Percentiles rank a stretch among this genome's conserved stretches.
Conservation (phyloP, 2,888 invertebrate species). For the Arge pagana region DNA sequence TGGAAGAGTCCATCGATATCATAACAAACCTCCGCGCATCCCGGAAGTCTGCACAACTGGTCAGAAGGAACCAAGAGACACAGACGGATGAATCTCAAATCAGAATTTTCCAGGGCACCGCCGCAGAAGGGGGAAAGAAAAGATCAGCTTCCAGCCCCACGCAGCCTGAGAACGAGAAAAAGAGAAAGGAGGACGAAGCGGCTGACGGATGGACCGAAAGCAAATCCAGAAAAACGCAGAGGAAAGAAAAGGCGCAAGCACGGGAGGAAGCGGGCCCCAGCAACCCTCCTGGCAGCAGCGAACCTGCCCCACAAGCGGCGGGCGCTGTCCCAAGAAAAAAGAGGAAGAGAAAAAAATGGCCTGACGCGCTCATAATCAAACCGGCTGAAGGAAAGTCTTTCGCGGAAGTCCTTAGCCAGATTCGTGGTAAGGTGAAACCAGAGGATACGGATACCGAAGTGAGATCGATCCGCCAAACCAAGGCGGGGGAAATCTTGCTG, state of each 20-base stretch:
- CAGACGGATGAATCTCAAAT: neutral
- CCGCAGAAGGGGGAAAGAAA: neutral
- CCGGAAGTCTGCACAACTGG: neutral
- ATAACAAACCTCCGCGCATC: neutral
- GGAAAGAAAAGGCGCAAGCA: neutral
- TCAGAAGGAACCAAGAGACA: neutral
- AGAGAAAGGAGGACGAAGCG: neutral
- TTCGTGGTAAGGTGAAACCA: neutral
- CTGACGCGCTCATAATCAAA: neutral
- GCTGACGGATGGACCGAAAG: conserved; percentile 1
- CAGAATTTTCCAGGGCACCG: neutral
- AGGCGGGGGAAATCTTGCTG: neutral
- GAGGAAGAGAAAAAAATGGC: neutral
- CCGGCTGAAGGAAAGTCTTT: conserved; percentile 4
- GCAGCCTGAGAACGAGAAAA: neutral
- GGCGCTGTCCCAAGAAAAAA: neutral
- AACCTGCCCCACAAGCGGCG: neutral
- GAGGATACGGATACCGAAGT: neutral
- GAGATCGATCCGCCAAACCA: conserved; percentile 2
- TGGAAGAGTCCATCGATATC: conserved; percentile 3
- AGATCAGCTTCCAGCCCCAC: neutral
- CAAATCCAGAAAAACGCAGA: no score
- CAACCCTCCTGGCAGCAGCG: no score
- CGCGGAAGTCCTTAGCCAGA: conserved; percentile 4
- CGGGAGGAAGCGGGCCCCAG: no score